Evolutionary conservation across 2,113 vertebrate genomes (phyloP).

Genomic region (Gopherus evgoodei): DNA sequence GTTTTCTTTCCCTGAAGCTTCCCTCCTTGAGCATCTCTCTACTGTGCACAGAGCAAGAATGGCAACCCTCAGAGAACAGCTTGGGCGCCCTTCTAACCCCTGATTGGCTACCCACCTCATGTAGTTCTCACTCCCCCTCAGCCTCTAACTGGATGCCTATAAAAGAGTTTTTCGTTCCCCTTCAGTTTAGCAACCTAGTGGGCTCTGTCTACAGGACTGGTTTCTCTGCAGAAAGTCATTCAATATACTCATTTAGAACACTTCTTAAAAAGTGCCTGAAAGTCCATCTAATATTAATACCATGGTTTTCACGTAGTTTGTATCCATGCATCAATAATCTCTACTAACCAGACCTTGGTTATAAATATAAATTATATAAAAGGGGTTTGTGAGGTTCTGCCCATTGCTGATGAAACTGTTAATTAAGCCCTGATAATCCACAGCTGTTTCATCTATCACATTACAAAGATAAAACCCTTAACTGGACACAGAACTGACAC

Average conservation of each 20-base stretch:
- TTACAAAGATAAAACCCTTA: background rate
- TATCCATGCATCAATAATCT: background rate
- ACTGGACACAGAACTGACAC: background rate
- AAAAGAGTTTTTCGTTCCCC: background rate
- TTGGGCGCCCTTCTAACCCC: background rate
- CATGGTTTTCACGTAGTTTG: background rate
- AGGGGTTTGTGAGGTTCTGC: background rate
- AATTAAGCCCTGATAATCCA: background rate
- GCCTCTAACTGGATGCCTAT: background rate
- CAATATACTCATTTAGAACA: background rate
- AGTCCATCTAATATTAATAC: background rate
- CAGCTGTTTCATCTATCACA: background rate
- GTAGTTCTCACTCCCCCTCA: background rate
- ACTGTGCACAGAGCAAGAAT: background rate
- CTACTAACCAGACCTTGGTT: no score
- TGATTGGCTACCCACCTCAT: background rate
- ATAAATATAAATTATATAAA: background rate
- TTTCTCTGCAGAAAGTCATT: background rate
- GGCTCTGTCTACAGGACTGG: background rate
- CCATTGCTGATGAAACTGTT: background rate
- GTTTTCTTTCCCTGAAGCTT: background rate
- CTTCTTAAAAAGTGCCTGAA: background rate
- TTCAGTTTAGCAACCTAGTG: background rate
- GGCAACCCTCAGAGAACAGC: background rate
- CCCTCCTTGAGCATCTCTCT: background rate